phyloP scores from a whole-genome alignment of 2,113 vertebrate species.

The Zosterops pallidus region DNA sequence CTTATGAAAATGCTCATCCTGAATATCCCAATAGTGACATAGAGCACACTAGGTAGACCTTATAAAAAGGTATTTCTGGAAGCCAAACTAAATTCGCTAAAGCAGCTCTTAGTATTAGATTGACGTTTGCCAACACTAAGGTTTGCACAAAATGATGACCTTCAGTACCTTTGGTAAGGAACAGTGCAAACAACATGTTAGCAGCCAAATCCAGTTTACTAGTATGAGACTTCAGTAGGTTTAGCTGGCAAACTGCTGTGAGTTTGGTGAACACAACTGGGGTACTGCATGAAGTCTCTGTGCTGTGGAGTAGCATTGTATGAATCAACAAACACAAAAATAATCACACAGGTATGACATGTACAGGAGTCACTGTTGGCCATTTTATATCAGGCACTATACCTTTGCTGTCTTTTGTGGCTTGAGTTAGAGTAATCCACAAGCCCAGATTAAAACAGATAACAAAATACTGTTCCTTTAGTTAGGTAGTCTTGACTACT shows the following conservation, averaged over 20 bases:
- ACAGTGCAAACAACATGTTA: background rate
- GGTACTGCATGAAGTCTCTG: background rate
- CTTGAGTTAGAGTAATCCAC: background rate
- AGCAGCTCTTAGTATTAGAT: background rate
- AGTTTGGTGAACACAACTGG: background rate
- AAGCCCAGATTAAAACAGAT: background rate
- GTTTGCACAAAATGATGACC: background rate
- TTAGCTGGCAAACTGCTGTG: background rate
- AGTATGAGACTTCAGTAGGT: background rate
- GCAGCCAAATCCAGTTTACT: background rate
- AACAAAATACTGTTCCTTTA: background rate
- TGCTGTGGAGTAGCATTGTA: background rate
- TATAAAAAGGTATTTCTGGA: background rate
- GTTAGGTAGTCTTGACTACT: background rate
- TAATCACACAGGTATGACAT: background rate
- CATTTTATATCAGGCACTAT: background rate
- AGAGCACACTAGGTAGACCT: background rate
- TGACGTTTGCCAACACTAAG: background rate
- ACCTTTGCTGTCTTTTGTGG: background rate
- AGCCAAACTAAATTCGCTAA: background rate
- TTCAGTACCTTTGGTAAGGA: background rate
- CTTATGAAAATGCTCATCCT: background rate
- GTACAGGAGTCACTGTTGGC: background rate
- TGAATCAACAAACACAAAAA: background rate
- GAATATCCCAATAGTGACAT: background rate